phyloP scores from a whole-genome alignment of 2,113 vertebrate species.

The Apteryx owenii region DNA sequence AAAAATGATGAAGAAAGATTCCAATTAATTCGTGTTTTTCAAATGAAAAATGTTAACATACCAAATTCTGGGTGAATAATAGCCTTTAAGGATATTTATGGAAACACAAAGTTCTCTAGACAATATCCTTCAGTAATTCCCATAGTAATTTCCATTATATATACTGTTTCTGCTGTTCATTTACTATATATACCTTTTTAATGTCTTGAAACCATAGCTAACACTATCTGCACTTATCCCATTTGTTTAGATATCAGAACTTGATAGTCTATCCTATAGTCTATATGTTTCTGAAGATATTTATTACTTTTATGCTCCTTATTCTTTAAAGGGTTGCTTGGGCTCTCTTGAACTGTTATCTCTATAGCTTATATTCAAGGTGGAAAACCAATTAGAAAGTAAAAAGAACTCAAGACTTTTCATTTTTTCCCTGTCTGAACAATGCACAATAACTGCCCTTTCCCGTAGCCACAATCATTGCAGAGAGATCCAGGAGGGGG shows the following conservation, averaged over 20 bases:
- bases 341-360: not conserved
- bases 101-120: not conserved
- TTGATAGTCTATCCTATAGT: not conserved
- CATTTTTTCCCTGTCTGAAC: not conserved
- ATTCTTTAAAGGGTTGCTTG: not conserved
- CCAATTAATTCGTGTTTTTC: not conserved
- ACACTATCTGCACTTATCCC: not conserved
- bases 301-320: not conserved
- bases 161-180: not conserved
- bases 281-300: not conserved
- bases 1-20: not conserved
- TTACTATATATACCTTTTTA: not conserved
- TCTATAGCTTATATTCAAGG: conserved; percentile 9
- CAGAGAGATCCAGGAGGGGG: not conserved
- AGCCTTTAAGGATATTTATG: not conserved
- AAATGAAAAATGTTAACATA: not conserved
- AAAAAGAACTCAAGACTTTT: not conserved
- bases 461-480: not conserved
- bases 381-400: conserved; percentile 27
- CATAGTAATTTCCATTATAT: not conserved
- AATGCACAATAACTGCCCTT: conserved; percentile 31
- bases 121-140: not conserved
- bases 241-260: not conserved
- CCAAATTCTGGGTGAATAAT: not conserved
- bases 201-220: not conserved